Percentiles rank a stretch among this genome's conserved stretches.
Evolutionary conservation across 1,140 invertebrate species (phyloP).

Genomic region (Yoshiicerus persimilis): DNA sequence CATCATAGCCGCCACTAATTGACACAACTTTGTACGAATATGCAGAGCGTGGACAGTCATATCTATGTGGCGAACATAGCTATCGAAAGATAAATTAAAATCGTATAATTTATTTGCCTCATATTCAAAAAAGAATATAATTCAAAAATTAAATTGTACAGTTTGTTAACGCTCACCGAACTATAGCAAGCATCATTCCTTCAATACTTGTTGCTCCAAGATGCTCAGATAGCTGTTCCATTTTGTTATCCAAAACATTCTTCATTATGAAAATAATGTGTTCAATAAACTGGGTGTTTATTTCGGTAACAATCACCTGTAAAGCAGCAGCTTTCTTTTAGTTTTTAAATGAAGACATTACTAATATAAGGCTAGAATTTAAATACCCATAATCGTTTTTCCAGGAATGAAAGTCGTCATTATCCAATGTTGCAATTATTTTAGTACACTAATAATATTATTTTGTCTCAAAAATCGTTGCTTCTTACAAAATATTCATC

Average conservation of each 20-base stretch:
- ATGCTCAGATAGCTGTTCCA: slow-evolving; percentile 79
- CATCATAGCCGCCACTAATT: slow-evolving; percentile 97
- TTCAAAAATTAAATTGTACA: too few species aligned
- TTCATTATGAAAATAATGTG: slow-evolving; percentile 99
- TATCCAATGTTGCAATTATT: too few species aligned
- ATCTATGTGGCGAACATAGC: slow-evolving; percentile 92
- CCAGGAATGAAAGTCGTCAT: too few species aligned
- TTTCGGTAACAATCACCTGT: slow-evolving; percentile 81
- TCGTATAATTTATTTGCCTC: not conserved
- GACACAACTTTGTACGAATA: slow-evolving; percentile 95
- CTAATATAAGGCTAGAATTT: too few species aligned
- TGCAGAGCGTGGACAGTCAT: slow-evolving; percentile 90
- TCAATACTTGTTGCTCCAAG: slow-evolving; percentile 93
- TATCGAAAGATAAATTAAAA: slow-evolving; percentile 51
- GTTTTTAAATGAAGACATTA: not conserved
- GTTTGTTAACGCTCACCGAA: slow-evolving; percentile 67
- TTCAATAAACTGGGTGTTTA: slow-evolving; percentile 97
- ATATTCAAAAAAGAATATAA: too few species aligned
- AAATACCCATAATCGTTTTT: too few species aligned
- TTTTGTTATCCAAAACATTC: slow-evolving; percentile 87
- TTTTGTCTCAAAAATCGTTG: too few species aligned
- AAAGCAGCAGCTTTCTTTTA: slow-evolving; percentile 39
- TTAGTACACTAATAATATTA: too few species aligned
- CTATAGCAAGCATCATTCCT: slow-evolving; percentile 92
- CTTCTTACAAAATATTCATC: too few species aligned